Evolutionary conservation across 2,888 invertebrate species (phyloP).

Genomic region (Chirona hameri): DNA sequence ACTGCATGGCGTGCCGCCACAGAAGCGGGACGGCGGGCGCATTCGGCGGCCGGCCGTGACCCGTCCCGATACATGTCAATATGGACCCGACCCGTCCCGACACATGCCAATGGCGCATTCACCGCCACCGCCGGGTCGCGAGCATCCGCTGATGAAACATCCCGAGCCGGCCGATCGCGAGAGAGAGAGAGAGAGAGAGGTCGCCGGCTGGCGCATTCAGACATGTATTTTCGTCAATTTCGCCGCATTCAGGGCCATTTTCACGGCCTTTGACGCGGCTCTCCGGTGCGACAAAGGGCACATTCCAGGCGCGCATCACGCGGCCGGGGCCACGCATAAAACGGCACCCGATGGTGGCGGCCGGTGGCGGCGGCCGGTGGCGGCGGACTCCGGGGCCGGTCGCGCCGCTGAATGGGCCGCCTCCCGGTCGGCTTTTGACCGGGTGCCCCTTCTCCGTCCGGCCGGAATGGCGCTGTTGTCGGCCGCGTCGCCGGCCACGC

Average conservation of each 20-base stretch:
- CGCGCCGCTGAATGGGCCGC: background rate
- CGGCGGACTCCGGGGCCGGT: background rate
- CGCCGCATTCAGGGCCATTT: background rate
- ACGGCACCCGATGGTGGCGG: background rate
- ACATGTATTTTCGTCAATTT: background rate
- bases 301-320: background rate
- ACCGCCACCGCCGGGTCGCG: background rate
- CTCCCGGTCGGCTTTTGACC: background rate
- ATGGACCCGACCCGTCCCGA: too few relatives aligned
- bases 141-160: background rate
- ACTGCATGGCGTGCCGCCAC: too few relatives aligned
- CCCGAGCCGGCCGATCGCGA: too few relatives aligned
- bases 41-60: background rate
- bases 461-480: background rate
- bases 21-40: too few relatives aligned
- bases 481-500: background rate
- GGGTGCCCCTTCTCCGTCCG: background rate
- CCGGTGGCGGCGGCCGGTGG: background rate
- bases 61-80: too few relatives aligned
- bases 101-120: too few relatives aligned
- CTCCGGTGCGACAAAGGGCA: constrained; percentile 6
- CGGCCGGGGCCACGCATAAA: background rate
- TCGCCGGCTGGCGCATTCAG: background rate
- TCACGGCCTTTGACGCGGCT: background rate
- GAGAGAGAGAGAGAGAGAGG: too few relatives aligned